Evolutionary conservation across 2,888 invertebrate genomes (phyloP), one percentile per base, ranked within the genome.

Genomic region (Diaphora mendica): DNA sequence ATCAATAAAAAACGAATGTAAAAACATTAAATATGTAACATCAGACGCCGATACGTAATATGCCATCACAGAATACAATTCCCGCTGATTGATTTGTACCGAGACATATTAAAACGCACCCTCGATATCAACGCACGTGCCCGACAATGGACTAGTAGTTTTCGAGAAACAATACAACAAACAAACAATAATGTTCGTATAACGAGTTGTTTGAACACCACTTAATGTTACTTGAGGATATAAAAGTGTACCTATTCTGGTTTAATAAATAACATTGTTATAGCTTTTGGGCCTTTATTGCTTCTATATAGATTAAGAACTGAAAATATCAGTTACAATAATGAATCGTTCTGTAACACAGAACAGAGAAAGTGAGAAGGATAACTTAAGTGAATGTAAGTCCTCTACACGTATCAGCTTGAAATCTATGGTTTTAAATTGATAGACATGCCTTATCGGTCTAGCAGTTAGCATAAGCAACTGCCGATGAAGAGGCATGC

Each of bases 111-210:
- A 55, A 74, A 71, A 64, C 71, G 74, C 71, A 70, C 70, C 68
- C 55, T 44, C 35, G 26, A 68, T 71, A 67, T 30, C 35, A 70
- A 23, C 13, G 70, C 75, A 79, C 67, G 71, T 67, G 76, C 74
- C 69, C 23, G 51, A 74, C 71, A 74, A 74, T 74, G 7, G 39
- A 13, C 51, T 30, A 68, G 73, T 70, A 83, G 82, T 81, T 81
- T 79, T 71, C 64, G 42, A 74, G 71, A 51, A 64, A 72, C 65
- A 71, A 76, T 64, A 71, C 68, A 64, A 70, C 67, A 66, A 33
- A 79, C 79, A 71, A 68, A 81, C 76, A 77, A 75, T 74, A 75
- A 78, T 76, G 68, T 70, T 64, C 62, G 42, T 51, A 51, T 71
- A 70, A 67, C 39, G 71, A 79, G 42, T 74, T 76, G 72, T 72